Evolutionary conservation across 2,888 invertebrate genomes (phyloP), one percentile per base, ranked within the genome.

Genomic region (Willowsia nigromaculata): DNA sequence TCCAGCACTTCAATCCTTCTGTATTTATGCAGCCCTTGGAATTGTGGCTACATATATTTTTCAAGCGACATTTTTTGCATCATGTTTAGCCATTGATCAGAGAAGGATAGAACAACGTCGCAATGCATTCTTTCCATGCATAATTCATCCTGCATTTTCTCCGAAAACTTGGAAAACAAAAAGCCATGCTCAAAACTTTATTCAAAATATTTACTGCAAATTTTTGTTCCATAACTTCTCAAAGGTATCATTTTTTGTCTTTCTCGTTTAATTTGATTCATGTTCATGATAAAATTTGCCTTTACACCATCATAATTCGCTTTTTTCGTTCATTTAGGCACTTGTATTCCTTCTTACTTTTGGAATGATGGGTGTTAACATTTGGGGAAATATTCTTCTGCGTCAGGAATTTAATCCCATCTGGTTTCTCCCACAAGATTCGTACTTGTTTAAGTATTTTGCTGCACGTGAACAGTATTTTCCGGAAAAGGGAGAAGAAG

Each of bases 61-160:
- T 93, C 96, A 96, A 92, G 95, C 96, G 6, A 97, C 97, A n/a
- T 96, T 97, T 94, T 97, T 97, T 94, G 95, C 96, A 15, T 97
- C 97, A 1, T 96, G 96, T 91, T 96, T 97, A 93, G 95, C 96
- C 0, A 93, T 97, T 91, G 97, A 97, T 93, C 95, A 96, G 87
- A 94, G 93, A 93, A 94, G 97, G 93, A 94, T 96, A 22, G 95
- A 95, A 91, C 93, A 93, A 1, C 95, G 95, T 90, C 94, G 96
- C 92, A 96, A 97, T 93, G 96, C 96, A 1, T 93, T 96, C 65
- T 33, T 96, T 0, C 95, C 96, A 85, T 97, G 96, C 93, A 95
- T 96, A 90, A 94, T 94, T 91, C 96, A 97, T 93, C 37, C 82
- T 30, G 85, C 94, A 53, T 91, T 92, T 82, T 90, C 92, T 82